Conservation (phyloP, 2,113 vertebrate species). For the Ahaetulla prasina region DNA sequence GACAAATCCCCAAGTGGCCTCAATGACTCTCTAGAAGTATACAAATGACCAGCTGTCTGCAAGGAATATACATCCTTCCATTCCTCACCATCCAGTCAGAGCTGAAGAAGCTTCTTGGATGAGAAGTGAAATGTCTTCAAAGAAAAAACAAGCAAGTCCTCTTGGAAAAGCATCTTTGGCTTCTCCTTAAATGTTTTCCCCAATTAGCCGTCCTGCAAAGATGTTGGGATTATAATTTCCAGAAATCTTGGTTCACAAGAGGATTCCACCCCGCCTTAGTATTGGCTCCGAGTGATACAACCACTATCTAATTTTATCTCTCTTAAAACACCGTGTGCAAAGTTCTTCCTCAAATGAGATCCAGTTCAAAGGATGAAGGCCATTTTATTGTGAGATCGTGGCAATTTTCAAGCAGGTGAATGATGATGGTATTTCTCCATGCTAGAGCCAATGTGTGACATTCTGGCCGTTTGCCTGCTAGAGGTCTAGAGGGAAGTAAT, state of each 20-base stretch:
- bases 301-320: neutral
- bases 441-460: rapidly evolving
- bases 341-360: neutral
- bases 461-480: rapidly evolving
- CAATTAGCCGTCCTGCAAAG: neutral
- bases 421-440: neutral
- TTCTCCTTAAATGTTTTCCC: neutral
- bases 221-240: neutral
- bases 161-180: neutral
- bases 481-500: neutral
- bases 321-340: neutral
- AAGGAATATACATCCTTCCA: neutral
- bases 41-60: neutral
- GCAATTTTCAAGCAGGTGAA: neutral
- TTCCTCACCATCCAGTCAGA: neutral
- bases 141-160: neutral
- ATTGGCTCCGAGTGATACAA: neutral
- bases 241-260: neutral
- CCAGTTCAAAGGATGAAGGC: neutral
- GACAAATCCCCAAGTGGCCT: neutral
- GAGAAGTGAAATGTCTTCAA: neutral
- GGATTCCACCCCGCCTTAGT: rapidly evolving
- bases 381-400: neutral
- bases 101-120: neutral
- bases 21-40: neutral